phyloP scores from a whole-genome alignment of 92 coral and sea anemone species.

The Isaurus tuberculatus region DNA sequence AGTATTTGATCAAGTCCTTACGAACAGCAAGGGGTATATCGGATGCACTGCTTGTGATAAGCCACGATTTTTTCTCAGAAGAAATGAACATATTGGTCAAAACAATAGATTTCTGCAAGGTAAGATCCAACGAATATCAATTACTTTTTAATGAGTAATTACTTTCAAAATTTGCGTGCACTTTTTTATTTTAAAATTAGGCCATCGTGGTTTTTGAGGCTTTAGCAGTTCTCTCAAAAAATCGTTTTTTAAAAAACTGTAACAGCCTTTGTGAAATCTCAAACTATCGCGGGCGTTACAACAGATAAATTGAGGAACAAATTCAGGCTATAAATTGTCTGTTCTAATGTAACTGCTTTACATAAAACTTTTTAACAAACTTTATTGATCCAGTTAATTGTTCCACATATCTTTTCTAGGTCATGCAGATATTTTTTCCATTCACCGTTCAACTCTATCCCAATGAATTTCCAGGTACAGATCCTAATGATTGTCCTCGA shows the following conservation, averaged over 20 bases:
- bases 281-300: no score
- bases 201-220: no score
- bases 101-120: conserved; percentile 89
- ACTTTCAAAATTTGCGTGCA: no score
- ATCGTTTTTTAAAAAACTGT: no score
- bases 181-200: no score
- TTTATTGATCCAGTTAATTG: background rate
- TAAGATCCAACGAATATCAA: conserved; percentile 7
- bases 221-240: no score
- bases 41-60: conserved; percentile 76
- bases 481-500: conserved; percentile 94
- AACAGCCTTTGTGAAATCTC: no score
- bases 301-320: no score
- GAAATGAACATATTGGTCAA: conserved; percentile 76
- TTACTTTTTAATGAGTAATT: no score
- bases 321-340: no score
- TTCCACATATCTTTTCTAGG: conserved; percentile 54
- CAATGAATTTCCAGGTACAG: conserved; percentile 92
- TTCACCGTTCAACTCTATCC: conserved; percentile 90
- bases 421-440: conserved; percentile 92
- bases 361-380: no score
- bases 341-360: no score
- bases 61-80: conserved; percentile 84
- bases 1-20: conserved; percentile 78
- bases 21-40: conserved; percentile 79